Percentiles rank a stretch among this genome's conserved stretches.
phyloP scores from a whole-genome alignment of 2,888 invertebrate species.

The Augochlorella aurata region DNA sequence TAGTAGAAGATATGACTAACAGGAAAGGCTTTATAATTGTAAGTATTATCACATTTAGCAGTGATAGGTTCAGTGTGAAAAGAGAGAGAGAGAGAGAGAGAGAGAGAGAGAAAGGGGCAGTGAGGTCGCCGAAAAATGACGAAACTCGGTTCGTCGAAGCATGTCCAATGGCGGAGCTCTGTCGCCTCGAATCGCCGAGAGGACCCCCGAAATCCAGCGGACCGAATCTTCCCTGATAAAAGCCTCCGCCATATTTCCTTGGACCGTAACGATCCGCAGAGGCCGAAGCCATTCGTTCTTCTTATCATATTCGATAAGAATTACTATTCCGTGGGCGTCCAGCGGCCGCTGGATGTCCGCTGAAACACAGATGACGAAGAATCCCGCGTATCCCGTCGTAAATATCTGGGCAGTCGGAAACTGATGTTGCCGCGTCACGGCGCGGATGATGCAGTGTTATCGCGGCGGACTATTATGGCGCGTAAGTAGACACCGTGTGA shows the following conservation, averaged over 20 bases:
- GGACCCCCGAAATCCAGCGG: slow-evolving; percentile 25
- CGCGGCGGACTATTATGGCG: not conserved
- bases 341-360: not conserved
- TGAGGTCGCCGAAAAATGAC: slow-evolving; percentile 22
- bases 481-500: slow-evolving; percentile 20
- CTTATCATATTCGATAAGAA: slow-evolving; percentile 44
- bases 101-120: not conserved
- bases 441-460: slow-evolving; percentile 10
- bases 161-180: slow-evolving; percentile 29
- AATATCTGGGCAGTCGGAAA: slow-evolving; percentile 29
- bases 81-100: not conserved
- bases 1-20: too few relatives aligned
- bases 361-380: slow-evolving; percentile 40
- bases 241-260: slow-evolving; percentile 28
- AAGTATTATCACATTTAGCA: too few relatives aligned
- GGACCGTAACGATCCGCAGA: slow-evolving; percentile 3
- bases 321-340: slow-evolving; percentile 34
- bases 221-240: slow-evolving; percentile 42
- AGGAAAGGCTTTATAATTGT: too few relatives aligned
- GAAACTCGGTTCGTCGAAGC: slow-evolving; percentile 1
- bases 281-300: slow-evolving; percentile 28
- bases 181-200: slow-evolving; percentile 21
- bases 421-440: not conserved
- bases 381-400: slow-evolving; percentile 23
- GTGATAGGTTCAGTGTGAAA: too few relatives aligned